Conservation (phyloP, 92 coral and sea anemone genomes). For the Paragorgia papillata region DNA sequence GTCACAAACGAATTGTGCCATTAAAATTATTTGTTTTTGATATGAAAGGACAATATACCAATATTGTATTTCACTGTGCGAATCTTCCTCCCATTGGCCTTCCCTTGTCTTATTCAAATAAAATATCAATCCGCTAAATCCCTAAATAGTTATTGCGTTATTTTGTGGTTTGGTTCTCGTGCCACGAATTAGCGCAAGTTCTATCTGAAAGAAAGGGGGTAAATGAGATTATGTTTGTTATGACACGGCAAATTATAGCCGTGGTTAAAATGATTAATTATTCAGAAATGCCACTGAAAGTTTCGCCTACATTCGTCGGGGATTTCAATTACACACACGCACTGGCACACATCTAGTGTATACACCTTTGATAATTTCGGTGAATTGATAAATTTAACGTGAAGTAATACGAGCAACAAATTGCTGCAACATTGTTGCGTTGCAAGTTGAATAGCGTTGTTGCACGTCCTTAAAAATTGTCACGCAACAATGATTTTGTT, state of each 20-base stretch:
- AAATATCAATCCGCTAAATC: slow-evolving; percentile 35
- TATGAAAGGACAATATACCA: neutral
- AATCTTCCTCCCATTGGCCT: slow-evolving; percentile 23
- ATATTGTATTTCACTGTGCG: neutral
- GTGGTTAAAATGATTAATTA: slow-evolving; percentile 5
- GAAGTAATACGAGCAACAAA: too few species aligned
- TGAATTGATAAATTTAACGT: too few species aligned
- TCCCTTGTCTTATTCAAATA: slow-evolving; percentile 24
- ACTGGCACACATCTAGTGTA: too few species aligned
- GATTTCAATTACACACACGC: too few species aligned
- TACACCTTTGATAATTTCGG: too few species aligned
- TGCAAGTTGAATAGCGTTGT: too few species aligned
- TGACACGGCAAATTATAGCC: neutral
- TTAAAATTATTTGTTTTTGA: neutral
- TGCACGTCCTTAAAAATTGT: too few species aligned
- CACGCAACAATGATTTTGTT: too few species aligned
- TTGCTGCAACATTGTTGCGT: too few species aligned
- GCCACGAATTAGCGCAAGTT: slow-evolving; percentile 22
- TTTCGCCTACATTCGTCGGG: neutral
- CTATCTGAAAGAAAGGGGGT: slow-evolving; percentile 1
- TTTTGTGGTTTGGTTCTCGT: neutral
- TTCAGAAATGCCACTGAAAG: slow-evolving; percentile 2
- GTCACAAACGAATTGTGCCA: neutral
- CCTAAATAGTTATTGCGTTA: slow-evolving; percentile 35
- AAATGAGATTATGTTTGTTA: slow-evolving; percentile 35